Conservation (phyloP, 2,797 vertebrate genomes). For the Gadopsis marmoratus region DNA sequence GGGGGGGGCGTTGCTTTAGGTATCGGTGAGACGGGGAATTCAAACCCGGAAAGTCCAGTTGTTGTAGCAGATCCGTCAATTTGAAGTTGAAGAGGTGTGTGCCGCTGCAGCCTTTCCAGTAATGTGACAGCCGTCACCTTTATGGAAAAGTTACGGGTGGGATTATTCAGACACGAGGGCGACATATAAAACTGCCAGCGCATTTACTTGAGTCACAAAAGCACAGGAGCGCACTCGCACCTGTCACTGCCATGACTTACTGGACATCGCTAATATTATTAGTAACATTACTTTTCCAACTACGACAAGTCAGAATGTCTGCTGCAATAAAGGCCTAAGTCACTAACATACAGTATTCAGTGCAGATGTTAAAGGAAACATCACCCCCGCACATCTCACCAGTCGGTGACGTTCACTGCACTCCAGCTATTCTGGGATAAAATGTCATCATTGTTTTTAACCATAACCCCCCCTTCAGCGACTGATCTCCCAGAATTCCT, state of each 20-base stretch:
- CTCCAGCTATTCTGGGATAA: not conserved
- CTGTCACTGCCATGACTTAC: not conserved
- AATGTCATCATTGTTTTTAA: not conserved
- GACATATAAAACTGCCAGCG: not conserved
- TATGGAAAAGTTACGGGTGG: not conserved
- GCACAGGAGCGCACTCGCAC: not conserved
- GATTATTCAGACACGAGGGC: not conserved
- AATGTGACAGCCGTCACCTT: not conserved
- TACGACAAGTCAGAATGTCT: not conserved
- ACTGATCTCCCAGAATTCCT: slow-evolving; percentile 8
- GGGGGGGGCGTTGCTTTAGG: too few relatives aligned
- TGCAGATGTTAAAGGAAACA: not conserved
- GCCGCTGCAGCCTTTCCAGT: not conserved
- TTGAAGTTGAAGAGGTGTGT: too few relatives aligned
- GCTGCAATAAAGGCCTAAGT: not conserved
- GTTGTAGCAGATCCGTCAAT: too few relatives aligned
- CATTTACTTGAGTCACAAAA: not conserved
- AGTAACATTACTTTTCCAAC: not conserved
- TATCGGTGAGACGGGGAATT: too few relatives aligned
- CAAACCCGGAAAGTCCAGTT: not conserved
- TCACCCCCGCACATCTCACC: not conserved
- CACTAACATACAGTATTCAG: not conserved
- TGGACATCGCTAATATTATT: not conserved
- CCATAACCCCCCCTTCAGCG: not conserved
- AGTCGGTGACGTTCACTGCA: not conserved